These are phyloP conservation scores for Lophotriccus pileatus DNA, from an alignment of 2,797 vertebrate species.

Conservation along the genomic window DNA sequence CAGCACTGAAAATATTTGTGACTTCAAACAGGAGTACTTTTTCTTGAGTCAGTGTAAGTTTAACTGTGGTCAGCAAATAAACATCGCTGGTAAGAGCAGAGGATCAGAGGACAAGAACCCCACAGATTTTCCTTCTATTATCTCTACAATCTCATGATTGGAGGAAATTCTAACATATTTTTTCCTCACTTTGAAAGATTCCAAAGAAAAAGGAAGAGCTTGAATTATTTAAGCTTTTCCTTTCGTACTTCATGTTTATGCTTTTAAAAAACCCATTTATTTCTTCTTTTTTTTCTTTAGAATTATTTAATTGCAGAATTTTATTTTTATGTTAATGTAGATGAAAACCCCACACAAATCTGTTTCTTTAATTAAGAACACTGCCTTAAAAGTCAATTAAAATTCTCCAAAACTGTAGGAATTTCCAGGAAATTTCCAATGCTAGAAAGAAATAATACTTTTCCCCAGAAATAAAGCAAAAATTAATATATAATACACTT, in stretches of 20 bases:
- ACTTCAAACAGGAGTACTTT: neutral
- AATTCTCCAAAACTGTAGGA: neutral
- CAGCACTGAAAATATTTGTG: neutral
- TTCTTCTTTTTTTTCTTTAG: neutral
- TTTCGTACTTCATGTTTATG: fast-evolving
- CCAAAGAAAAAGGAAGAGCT: neutral
- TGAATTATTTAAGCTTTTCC: neutral
- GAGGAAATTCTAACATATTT: neutral
- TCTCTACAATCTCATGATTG: neutral
- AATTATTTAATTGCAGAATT: neutral
- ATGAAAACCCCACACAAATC: fast-evolving
- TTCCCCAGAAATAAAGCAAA: neutral
- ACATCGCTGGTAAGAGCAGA: neutral
- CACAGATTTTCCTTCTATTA: neutral
- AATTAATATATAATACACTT: neutral
- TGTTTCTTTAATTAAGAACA: neutral
- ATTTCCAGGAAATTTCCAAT: neutral
- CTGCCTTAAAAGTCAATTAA: fast-evolving
- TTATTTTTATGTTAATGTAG: neutral
- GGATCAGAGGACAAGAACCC: neutral
- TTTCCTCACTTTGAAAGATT: neutral
- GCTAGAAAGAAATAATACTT: neutral
- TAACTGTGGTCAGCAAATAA: neutral
- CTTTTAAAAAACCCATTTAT: fast-evolving
- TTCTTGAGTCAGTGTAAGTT: neutral